Conservation (phyloP, 1,140 invertebrate species). For the Drosophila erecta region DNA sequence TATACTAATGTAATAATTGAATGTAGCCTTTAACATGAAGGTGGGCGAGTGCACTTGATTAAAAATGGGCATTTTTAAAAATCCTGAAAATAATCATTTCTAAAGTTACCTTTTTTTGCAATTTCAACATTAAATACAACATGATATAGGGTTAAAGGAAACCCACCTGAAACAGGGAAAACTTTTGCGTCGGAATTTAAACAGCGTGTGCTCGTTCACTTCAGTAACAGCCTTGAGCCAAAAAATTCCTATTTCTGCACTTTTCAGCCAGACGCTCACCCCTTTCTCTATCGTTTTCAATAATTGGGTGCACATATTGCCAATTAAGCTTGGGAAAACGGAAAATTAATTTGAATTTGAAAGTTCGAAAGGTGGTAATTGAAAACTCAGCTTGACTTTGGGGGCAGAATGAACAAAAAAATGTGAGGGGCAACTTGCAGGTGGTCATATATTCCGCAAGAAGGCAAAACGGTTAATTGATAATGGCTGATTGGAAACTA, state of each 20-base stretch:
- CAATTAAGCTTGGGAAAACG: constrained; percentile 75
- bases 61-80: too few species aligned
- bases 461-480: constrained; percentile 66
- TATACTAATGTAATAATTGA: too few species aligned
- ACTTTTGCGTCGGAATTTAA: constrained; percentile 57
- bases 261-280: constrained; percentile 39
- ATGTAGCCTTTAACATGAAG: too few species aligned
- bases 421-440: constrained; percentile 19
- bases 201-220: constrained; percentile 43
- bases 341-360: constrained; percentile 78
- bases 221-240: constrained; percentile 29
- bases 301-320: constrained; percentile 78
- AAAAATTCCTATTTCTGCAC: constrained; percentile 20
- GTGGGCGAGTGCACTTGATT: too few species aligned
- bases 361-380: constrained; percentile 67
- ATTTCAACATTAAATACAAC: too few species aligned
- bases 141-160: constrained; percentile 14
- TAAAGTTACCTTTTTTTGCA: too few species aligned
- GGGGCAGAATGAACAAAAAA: background rate
- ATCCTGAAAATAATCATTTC: too few species aligned
- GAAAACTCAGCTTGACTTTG: constrained; percentile 58
- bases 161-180: constrained; percentile 18
- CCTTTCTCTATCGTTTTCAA: constrained; percentile 41
- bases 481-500: constrained; percentile 79
- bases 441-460: constrained; percentile 56